Evolutionary conservation across 23 tunicate genomes (phyloP).

Genomic region (Clavelina lepadiformis): DNA sequence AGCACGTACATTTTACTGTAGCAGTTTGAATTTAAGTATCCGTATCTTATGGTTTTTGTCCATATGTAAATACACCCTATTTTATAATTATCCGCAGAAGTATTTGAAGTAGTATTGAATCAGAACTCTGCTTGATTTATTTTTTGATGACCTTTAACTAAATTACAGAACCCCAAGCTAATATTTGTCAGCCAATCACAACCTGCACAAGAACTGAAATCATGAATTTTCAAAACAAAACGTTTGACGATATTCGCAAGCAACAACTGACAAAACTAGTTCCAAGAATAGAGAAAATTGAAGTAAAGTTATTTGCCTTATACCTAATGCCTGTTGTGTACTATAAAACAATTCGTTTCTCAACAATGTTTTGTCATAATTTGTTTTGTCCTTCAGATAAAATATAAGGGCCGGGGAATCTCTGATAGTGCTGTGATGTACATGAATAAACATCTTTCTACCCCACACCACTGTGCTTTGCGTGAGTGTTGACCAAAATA

Average conservation of each 20-base stretch:
- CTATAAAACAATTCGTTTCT: not conserved
- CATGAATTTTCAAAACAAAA: no score
- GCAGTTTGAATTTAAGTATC: no score
- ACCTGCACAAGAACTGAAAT: no score
- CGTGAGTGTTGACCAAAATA: conserved; percentile 17
- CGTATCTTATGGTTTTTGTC: no score
- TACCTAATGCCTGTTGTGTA: not conserved
- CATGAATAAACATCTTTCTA: conserved; percentile 76
- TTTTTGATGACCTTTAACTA: no score
- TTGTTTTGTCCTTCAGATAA: conserved; percentile 6
- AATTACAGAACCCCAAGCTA: no score
- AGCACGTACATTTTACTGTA: no score
- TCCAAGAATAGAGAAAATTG: conserved; percentile 77
- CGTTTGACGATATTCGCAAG: conserved; percentile 23
- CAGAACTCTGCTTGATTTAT: no score
- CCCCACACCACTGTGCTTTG: conserved; percentile 89
- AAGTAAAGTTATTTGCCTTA: conserved; percentile 9
- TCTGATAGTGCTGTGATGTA: conserved; percentile 72
- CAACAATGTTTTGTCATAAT: not conserved
- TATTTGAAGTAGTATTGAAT: no score
- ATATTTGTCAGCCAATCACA: no score
- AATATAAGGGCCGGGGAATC: conserved; percentile 55
- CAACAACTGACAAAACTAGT: conserved; percentile 41
- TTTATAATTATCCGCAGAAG: no score
- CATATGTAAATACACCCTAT: no score